Evolutionary conservation across 2,888 invertebrate genomes (phyloP), one percentile per base, ranked within the genome.

Genomic region (Cinara cedri): DNA sequence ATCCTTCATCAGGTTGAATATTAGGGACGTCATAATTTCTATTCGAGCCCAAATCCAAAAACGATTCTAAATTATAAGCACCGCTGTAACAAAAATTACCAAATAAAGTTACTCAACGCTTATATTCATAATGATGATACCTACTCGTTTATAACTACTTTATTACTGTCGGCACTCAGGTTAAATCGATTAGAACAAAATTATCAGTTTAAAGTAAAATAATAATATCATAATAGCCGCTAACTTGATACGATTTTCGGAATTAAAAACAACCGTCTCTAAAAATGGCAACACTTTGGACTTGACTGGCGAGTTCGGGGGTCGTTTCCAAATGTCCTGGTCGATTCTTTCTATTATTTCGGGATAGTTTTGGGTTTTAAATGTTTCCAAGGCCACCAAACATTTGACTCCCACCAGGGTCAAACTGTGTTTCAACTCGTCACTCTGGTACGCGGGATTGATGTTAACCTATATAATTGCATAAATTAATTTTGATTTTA

Each of bases 351-450:
- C 86, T 34, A 34, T 34, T 55, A 92, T 90, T 54, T 89, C 86
- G 82, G 91, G 90, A 84, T 91, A 94, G 82, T 92, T 87, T 82
- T 91, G 90, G 0, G 87, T 87, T 84, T 90, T 91, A 84, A 89
- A 91, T 0, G 84, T 85, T 68, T 90, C 89, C 0, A 91, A 88
- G 2, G 90, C 87, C 1, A 95, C 85, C 34, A 34, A 34, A 34
- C 34, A 34, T 6, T 34, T 4, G 95, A 91, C 87, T 2, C 88
- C 88, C 0, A 92, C 92, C 86, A 93, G 92, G 42, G 90, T 88
- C n/a, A 96, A 84, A 72, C 91, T 91, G 84, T 91, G 93, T 71
- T 90, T 87, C 1, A 95, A 83, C 85, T 96, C 96, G 13, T 87
- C 85, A 0, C 88, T 86, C 84, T 90, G 89, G 84, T 92, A 94